Conservation (phyloP, 2,888 invertebrate species). For the Onthophagus sagittarius region DNA sequence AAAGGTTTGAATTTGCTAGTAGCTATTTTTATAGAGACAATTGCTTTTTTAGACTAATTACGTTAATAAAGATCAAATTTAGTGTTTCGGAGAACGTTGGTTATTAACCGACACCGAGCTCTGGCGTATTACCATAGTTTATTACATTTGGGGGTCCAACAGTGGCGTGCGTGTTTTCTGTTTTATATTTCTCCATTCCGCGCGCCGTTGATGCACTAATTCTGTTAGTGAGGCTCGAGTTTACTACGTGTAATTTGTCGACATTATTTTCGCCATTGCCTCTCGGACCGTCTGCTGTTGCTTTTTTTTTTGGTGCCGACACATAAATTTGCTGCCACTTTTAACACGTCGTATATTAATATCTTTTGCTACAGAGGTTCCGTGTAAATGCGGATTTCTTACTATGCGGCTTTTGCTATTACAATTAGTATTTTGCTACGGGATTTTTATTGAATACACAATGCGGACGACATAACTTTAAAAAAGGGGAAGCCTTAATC, state of each 20-base stretch:
- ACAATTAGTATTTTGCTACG: neutral
- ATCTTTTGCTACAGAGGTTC: neutral
- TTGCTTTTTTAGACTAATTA: too few relatives aligned
- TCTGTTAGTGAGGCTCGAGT: constrained; percentile 9
- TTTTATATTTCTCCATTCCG: neutral
- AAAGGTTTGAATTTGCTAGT: too few relatives aligned
- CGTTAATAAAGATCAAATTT: too few relatives aligned
- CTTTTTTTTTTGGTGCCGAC: neutral
- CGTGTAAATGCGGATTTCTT: neutral
- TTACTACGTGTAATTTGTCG: constrained; percentile 12
- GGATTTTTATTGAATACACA: neutral
- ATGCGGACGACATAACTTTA: neutral
- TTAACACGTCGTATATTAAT: neutral
- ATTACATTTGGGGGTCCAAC: neutral
- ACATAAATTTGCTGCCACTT: neutral
- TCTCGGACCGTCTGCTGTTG: neutral
- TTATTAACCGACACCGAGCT: neutral
- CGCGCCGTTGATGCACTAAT: neutral
- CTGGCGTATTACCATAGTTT: neutral
- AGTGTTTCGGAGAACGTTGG: neutral
- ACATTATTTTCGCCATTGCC: constrained; percentile 12
- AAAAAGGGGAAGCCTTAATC: neutral
- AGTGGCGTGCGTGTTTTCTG: neutral
- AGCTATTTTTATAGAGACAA: too few relatives aligned
- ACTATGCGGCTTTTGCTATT: neutral